Evolutionary conservation across 2,797 vertebrate genomes (phyloP).

Genomic region (Spea hammondii): DNA sequence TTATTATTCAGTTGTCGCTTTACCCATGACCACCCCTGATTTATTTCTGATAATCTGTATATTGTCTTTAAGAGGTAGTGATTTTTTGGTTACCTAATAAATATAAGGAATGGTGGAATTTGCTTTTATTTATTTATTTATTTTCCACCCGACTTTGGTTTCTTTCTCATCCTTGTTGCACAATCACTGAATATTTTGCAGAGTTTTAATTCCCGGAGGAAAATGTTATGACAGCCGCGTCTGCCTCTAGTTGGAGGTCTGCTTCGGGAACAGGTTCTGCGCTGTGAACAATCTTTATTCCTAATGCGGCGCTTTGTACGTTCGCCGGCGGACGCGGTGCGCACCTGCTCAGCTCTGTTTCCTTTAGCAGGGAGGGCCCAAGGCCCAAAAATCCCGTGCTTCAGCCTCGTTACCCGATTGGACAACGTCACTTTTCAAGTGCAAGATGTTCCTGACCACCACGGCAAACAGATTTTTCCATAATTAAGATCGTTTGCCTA

Average conservation of each 20-base stretch:
- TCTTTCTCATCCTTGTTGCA: slow-evolving; percentile 28
- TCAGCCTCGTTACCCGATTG: no score
- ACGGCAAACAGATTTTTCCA: no score
- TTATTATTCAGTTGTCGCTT: not conserved
- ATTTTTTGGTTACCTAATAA: slow-evolving; percentile 33
- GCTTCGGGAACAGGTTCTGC: slow-evolving; percentile 34
- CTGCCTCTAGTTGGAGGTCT: not conserved
- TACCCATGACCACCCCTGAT: not conserved
- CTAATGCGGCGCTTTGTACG: not conserved
- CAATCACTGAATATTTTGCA: slow-evolving; percentile 57
- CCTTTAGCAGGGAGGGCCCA: no score
- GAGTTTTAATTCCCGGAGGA: slow-evolving; percentile 47
- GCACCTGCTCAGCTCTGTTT: not conserved
- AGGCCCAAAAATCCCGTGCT: no score
- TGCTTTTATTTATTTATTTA: not conserved
- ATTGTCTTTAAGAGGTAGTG: not conserved
- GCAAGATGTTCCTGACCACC: no score
- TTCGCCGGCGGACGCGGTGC: slow-evolving; percentile 12
- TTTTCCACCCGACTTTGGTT: slow-evolving; percentile 21
- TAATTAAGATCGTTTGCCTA: no score
- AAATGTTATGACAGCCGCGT: slow-evolving; percentile 13
- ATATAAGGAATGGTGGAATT: slow-evolving; percentile 9
- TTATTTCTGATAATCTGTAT: not conserved
- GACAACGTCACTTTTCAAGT: no score
- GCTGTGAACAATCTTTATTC: not conserved